Percentiles rank a stretch among this genome's conserved stretches.
These are phyloP conservation scores for Ichneumoninae sp. DNA, from an alignment of 2,888 invertebrate genomes.

Conservation along the genomic window DNA sequence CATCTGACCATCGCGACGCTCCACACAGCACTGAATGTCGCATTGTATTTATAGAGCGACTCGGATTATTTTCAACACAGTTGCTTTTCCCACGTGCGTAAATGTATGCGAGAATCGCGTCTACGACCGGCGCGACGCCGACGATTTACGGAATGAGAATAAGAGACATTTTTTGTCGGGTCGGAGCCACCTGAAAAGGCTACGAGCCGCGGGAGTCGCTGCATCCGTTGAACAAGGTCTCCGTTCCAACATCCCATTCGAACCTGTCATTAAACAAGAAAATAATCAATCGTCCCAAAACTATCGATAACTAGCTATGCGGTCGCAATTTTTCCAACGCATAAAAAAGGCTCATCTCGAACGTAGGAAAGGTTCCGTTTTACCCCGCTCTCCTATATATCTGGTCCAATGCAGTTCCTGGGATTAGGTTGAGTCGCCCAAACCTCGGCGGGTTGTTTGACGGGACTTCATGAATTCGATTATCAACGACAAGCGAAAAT, in stretches of 20 bases:
- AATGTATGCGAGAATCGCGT: constrained; percentile 58
- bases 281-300: not conserved
- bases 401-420: not conserved
- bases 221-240: not conserved
- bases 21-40: constrained; percentile 83
- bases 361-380: not conserved
- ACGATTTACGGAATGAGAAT: constrained; percentile 35
- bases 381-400: not conserved
- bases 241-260: not conserved
- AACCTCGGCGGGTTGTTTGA: not conserved
- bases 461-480: constrained; percentile 9
- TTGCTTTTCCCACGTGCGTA: constrained; percentile 78
- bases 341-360: not conserved
- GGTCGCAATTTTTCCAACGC: not conserved
- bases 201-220: not conserved
- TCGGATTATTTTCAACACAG: constrained; percentile 81
- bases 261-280: not conserved
- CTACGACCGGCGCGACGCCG: constrained; percentile 45
- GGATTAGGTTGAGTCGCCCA: not conserved
- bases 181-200: constrained; percentile 9
- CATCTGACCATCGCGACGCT: constrained; percentile 82
- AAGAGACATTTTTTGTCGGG: constrained; percentile 14
- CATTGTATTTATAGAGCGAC: constrained; percentile 84
- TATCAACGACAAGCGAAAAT: constrained; percentile 29
- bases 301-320: not conserved